Evolutionary conservation across 2,888 invertebrate species (phyloP).

Genomic region (Colletes collaris): DNA sequence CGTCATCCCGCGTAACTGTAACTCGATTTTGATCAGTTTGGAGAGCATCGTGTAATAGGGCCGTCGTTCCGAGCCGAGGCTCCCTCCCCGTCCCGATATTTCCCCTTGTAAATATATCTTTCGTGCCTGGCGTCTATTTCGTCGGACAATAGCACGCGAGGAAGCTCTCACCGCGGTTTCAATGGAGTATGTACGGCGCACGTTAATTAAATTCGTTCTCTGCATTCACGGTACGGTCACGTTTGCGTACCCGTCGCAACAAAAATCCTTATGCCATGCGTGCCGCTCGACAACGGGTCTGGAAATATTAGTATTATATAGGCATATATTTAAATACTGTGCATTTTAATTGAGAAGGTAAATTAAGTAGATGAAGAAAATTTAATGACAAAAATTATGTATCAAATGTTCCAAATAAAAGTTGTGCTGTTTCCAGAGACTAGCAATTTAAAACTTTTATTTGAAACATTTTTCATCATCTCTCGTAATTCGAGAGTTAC

Average conservation of each 20-base stretch:
- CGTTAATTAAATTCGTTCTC: slow-evolving; percentile 58
- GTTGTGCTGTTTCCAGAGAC: too few relatives aligned
- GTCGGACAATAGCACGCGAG: slow-evolving; percentile 46
- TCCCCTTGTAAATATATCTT: slow-evolving; percentile 26
- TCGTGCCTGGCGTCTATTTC: slow-evolving; percentile 51
- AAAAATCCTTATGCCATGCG: not conserved
- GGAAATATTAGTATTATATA: too few relatives aligned
- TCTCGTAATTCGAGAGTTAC: too few relatives aligned
- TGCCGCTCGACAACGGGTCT: not conserved
- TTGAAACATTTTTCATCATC: too few relatives aligned
- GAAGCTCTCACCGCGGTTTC: slow-evolving; percentile 28
- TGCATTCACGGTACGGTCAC: slow-evolving; percentile 15
- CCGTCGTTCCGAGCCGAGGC: not conserved
- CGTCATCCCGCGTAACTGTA: slow-evolving; percentile 5
- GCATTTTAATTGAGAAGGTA: too few relatives aligned
- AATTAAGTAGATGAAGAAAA: too few relatives aligned
- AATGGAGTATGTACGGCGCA: slow-evolving; percentile 18
- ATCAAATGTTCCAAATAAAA: too few relatives aligned
- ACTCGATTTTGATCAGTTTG: slow-evolving; percentile 9
- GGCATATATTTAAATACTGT: too few relatives aligned
- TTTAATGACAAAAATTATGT: too few relatives aligned
- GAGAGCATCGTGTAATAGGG: not conserved
- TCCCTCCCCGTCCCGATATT: slow-evolving; percentile 7
- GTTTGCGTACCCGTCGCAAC: not conserved
- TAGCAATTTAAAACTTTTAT: too few relatives aligned